phyloP scores from a whole-genome alignment of 2,113 vertebrate genomes.

The Macaca nemestrina region DNA sequence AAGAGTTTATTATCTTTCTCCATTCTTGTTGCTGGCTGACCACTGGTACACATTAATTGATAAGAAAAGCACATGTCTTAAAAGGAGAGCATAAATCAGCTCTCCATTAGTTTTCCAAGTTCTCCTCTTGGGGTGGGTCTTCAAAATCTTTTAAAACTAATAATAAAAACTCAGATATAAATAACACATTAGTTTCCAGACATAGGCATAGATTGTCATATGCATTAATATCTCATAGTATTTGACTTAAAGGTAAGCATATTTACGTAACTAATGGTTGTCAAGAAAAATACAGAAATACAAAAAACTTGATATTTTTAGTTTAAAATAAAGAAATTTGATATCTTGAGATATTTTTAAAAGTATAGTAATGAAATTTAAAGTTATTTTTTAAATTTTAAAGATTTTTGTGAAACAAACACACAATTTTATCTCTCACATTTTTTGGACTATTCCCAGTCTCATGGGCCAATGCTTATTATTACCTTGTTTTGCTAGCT shows the following conservation, averaged over 20 bases:
- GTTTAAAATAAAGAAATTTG: background rate
- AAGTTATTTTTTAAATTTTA: background rate
- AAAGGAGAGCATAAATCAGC: background rate
- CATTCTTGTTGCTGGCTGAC: conserved; percentile 14
- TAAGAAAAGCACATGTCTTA: background rate
- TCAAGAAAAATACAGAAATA: background rate
- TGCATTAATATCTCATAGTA: background rate
- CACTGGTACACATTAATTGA: background rate
- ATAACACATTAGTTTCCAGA: background rate
- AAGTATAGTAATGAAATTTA: background rate
- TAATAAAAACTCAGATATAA: background rate
- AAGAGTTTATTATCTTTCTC: conserved; percentile 53
- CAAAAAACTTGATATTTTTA: background rate
- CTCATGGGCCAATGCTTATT: background rate
- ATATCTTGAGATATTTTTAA: background rate
- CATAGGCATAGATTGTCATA: background rate
- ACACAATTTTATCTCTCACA: background rate
- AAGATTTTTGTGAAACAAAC: background rate
- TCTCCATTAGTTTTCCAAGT: conserved; percentile 18
- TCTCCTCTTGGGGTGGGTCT: background rate
- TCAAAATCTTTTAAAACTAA: background rate
- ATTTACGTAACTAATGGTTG: background rate
- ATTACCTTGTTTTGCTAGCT: background rate
- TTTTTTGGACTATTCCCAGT: background rate
- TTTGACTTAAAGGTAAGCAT: background rate